phyloP scores from a whole-genome alignment of 2,888 invertebrate species.

The Lymantria dispar region DNA sequence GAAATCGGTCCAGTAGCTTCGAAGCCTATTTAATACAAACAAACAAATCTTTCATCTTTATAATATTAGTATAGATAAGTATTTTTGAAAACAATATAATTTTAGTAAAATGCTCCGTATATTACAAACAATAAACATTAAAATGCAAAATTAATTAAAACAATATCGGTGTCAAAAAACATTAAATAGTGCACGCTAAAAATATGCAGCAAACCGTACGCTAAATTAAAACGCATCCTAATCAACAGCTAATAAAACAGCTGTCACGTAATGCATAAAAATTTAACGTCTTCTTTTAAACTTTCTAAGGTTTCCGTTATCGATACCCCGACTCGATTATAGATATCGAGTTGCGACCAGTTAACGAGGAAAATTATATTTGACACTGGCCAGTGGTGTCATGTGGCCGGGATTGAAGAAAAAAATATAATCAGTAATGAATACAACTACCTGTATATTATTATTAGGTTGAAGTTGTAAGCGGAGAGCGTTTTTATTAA shows the following conservation, averaged over 20 bases:
- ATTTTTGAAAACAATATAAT: too few relatives aligned
- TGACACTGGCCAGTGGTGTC: conserved; percentile 67
- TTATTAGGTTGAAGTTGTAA: conserved; percentile 20
- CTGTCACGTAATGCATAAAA: conserved; percentile 43
- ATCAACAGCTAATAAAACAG: conserved; percentile 34
- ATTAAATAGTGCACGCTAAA: too few relatives aligned
- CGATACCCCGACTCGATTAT: conserved; percentile 63
- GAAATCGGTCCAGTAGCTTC: too few relatives aligned
- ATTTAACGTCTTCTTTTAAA: conserved; percentile 50
- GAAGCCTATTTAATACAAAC: too few relatives aligned
- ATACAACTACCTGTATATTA: conserved; percentile 38
- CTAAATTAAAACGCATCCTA: conserved; percentile 5
- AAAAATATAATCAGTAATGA: conserved; percentile 55
- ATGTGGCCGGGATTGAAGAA: conserved; percentile 54
- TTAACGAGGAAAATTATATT: conserved; percentile 75
- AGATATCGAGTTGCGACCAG: conserved; percentile 64
- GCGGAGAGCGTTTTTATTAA: conserved; percentile 1
- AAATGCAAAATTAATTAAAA: too few relatives aligned
- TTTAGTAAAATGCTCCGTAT: too few relatives aligned
- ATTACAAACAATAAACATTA: too few relatives aligned
- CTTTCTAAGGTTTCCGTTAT: conserved; percentile 71
- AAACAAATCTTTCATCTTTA: too few relatives aligned
- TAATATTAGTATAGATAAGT: too few relatives aligned
- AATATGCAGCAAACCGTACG: neutral
- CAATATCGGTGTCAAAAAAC: too few relatives aligned